A percentile compares a stretch with the other conserved stretches of the same genome.
phyloP scores from a whole-genome alignment of 2,888 invertebrate genomes.

The Acleris emargana region DNA sequence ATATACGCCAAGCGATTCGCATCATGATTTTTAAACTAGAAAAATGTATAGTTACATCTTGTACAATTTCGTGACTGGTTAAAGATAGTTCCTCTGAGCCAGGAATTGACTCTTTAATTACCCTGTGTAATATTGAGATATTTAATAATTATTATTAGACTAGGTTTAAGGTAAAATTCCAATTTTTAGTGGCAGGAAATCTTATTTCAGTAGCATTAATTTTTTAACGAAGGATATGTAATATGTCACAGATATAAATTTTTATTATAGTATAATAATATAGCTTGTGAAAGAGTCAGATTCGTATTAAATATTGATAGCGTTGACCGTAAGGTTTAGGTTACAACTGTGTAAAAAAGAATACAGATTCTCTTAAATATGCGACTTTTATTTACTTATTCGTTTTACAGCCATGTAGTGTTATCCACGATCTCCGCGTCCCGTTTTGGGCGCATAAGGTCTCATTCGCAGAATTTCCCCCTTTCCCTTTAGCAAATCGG shows the following conservation, averaged over 20 bases:
- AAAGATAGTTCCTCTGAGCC: slow-evolving; percentile 47
- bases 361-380: slow-evolving; percentile 71
- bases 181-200: slow-evolving; percentile 61
- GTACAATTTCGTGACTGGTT: slow-evolving; percentile 43
- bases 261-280: slow-evolving; percentile 60
- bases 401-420: not conserved
- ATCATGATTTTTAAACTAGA: slow-evolving; percentile 44
- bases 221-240: slow-evolving; percentile 63
- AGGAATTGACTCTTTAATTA: slow-evolving; percentile 48
- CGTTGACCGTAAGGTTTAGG: slow-evolving; percentile 70
- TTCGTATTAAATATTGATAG: slow-evolving; percentile 76
- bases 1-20: slow-evolving; percentile 64
- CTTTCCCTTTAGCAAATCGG: too few species aligned
- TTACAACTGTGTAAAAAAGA: slow-evolving; percentile 78
- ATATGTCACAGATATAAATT: slow-evolving; percentile 71
- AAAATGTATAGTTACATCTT: slow-evolving; percentile 45
- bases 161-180: slow-evolving; percentile 64
- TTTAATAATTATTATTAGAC: slow-evolving; percentile 47
- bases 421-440: too few species aligned
- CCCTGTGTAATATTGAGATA: slow-evolving; percentile 60
- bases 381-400: slow-evolving; percentile 14
- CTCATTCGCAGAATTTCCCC: too few species aligned
- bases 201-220: slow-evolving; percentile 65
- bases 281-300: slow-evolving; percentile 75
- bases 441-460: too few species aligned